Base-by-base conservation (phyloP, 2,113 vertebrate genomes). In the Podilymbus podiceps region DNA sequence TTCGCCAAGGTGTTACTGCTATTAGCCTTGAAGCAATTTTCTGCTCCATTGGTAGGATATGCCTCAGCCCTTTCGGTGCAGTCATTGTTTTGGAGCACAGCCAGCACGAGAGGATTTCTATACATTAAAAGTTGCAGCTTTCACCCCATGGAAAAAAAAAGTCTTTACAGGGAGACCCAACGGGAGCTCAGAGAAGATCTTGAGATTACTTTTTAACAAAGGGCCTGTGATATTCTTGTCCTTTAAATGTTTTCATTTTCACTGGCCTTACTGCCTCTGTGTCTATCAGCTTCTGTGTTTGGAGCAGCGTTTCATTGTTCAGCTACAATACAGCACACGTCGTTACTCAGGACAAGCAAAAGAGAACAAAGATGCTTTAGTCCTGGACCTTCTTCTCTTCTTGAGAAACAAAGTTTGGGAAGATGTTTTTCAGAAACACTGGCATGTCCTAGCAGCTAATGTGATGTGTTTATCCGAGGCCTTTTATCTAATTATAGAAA, bases 21-120 rank as follows among this genome's bases (percentile, higher is more conserved):
- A 86, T 66, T 72, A 93, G 95, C 95, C 95, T 96, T 93, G 96
- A 58, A 97, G 94, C 95, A 93, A 97, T 97, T 97, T 97, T 97
- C 96, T 97, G 97, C 95, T 97, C 94, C 94, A 38, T 82, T 97
- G 97, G 84, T 55, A 85, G 93, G 93, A 73, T 50, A 67, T 60
- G 95, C 42, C 72, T 75, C 80, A 96, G 95, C 93, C 95, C 92
- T 89, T 68, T n/a, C 14, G 89, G 88, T 91, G 94, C 93, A 95
- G 92, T 75, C 91, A 19, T 68, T 90, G 89, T 27, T 88, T 22
- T 96, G 96, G 95, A 97, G 92, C 50, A 1, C 1, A 18, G 96
- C 97, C 97, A 97, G 85, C 42, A 4, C 8, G 15, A 46, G 67
- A 60, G 67, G 66, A 13, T 25, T 79, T 79, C 83, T 50, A 11